Evolutionary conservation across 2,797 vertebrate genomes (phyloP).

Genomic region (Rousettus madagascariensis): DNA sequence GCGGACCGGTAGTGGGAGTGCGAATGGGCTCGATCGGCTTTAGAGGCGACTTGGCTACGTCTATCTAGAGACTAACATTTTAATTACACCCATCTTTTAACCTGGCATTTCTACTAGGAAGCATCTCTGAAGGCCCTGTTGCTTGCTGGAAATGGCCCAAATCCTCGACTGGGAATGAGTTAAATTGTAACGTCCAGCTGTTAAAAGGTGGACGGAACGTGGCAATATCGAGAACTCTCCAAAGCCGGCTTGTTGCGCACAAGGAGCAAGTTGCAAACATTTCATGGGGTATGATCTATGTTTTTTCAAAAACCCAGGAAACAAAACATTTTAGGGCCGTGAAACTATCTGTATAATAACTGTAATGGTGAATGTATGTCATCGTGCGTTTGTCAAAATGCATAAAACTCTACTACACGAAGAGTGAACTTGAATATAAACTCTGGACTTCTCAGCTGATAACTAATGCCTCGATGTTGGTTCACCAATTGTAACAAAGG

Average conservation of each 20-base stretch:
- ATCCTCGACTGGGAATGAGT: neutral
- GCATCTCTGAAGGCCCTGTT: neutral
- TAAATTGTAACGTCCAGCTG: neutral
- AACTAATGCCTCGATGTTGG: neutral
- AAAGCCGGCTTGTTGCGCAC: neutral
- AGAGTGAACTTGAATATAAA: neutral
- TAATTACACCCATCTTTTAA: neutral
- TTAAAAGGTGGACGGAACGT: neutral
- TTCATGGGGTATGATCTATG: neutral
- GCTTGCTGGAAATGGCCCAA: neutral
- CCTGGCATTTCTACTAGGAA: neutral
- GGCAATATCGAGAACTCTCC: neutral
- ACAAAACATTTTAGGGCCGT: neutral
- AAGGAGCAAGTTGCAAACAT: neutral
- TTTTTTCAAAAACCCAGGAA: neutral
- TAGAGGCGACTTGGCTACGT: neutral
- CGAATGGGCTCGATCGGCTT: neutral
- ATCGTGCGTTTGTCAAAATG: neutral
- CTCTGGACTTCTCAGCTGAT: neutral
- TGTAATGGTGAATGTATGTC: neutral
- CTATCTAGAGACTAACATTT: neutral
- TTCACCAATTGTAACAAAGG: too few species aligned
- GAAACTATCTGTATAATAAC: neutral
- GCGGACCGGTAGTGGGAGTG: rapidly evolving
- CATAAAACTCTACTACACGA: too few species aligned